Evolutionary conservation across 1,140 invertebrate species (phyloP), one percentile per base, ranked within the genome.

Genomic region (Achatina immaculata): DNA sequence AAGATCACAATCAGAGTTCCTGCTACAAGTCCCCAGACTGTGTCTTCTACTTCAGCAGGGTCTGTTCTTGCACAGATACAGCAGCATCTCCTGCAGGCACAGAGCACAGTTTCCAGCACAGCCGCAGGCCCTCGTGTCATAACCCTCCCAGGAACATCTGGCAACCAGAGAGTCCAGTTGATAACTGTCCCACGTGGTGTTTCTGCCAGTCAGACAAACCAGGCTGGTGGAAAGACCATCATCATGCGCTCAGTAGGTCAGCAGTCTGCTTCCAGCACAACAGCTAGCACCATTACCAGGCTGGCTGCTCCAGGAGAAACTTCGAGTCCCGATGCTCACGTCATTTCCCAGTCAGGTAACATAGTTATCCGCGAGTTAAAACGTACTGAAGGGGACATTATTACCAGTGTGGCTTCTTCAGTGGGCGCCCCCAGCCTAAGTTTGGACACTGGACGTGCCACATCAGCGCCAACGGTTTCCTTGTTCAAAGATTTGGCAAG

Each of bases 131-230:
- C 4, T 28, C 38, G 31, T 2, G 2, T 45, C 21, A 72, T 80
- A 11, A 71, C 78, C 0, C 9, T 80, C 4, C 78, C 78, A 34
- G 78, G 78, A 43, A 80, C 42, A 24, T 4, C n/a, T 6, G 43
- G 68, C 21, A 80, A 80, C 40, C 48, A 62, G 38, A 80, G 43
- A 31, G 72, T 80, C 38, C 78, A 80, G 40, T 9, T 80, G 14
- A 80, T 80, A 45, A 71, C 43, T 55, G 78, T 80, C 1, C 78
- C 78, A 28, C 42, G 65, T 42, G 76, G 76, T 1, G 76, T 38
- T 14, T 4, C 1, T 31, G 36, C 51, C 2, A 28, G 3, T 28
- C 38, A 43, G 38, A 43, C 68, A 40, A 69, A 28, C 38, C 74
- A 77, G 36, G 4, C 74, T 34, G 72, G 45, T 65, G 16, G 31